phyloP scores from a whole-genome alignment of 2,888 invertebrate genomes.

The Platerodrilus igneus region DNA sequence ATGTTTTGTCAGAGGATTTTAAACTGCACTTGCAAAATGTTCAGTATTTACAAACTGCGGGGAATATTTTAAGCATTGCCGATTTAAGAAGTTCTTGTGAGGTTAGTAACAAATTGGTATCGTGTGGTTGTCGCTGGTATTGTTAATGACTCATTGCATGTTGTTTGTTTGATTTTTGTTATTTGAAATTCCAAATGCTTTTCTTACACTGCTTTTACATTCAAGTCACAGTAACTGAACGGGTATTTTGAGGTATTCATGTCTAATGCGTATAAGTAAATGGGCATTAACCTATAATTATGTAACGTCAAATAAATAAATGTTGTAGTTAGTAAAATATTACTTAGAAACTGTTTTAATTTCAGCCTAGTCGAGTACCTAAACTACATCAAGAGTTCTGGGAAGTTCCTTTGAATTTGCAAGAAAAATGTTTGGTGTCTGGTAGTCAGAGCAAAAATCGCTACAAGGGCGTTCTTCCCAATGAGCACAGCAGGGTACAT shows the following conservation, averaged over 20 bases:
- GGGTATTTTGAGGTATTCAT: no score
- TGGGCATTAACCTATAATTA: no score
- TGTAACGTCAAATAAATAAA: no score
- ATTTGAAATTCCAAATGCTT: no score
- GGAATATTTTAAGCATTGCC: conserved; percentile 58
- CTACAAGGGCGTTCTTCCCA: conserved; percentile 84
- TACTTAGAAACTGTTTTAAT: no score
- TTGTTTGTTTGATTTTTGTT: conserved; percentile 5
- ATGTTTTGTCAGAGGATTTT: conserved; percentile 66
- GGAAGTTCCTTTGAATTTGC: conserved; percentile 89
- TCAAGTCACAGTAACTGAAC: no score
- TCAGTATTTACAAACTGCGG: conserved; percentile 67
- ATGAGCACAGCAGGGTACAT: conserved; percentile 80
- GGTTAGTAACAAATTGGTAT: conserved; percentile 34
- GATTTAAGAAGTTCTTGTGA: conserved; percentile 52
- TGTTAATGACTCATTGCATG: conserved; percentile 1
- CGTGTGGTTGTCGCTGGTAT: neutral
- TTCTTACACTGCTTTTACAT: no score
- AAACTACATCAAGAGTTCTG: conserved; percentile 86
- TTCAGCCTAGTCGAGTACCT: conserved; percentile 57
- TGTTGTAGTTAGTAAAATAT: no score
- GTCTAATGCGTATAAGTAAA: no score
- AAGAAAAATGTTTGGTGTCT: conserved; percentile 83
- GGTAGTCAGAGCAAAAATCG: conserved; percentile 87
- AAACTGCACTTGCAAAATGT: conserved; percentile 67